phyloP scores from a whole-genome alignment of 1,140 invertebrate genomes.

The Mycetomoellerius zeteki region DNA sequence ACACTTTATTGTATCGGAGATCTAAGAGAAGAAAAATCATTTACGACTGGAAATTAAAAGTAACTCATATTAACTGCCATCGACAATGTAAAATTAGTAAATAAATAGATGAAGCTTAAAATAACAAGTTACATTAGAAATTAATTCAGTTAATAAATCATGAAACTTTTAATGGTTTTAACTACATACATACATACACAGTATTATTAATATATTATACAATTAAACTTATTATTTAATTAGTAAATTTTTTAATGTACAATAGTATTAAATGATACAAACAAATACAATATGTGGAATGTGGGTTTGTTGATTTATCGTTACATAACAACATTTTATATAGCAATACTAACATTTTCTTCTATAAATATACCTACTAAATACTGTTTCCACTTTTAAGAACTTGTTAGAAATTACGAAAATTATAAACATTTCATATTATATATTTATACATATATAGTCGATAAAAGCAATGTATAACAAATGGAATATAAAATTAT shows the following conservation, averaged over 20 bases:
- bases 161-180: conserved; percentile 13
- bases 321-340: neutral
- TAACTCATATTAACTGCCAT: neutral
- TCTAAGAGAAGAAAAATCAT: neutral
- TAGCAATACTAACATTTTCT: conserved; percentile 33
- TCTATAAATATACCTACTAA: conserved; percentile 9
- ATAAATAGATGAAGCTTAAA: neutral
- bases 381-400: neutral
- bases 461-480: conserved; percentile 44
- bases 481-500: conserved; percentile 58
- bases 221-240: conserved; percentile 19
- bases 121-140: neutral
- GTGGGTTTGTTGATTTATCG: neutral
- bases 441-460: conserved; percentile 28
- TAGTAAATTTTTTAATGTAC: conserved; percentile 3
- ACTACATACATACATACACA: conserved; percentile 14
- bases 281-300: conserved; percentile 39
- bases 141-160: neutral
- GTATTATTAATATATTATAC: neutral
- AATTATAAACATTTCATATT: conserved; percentile 22
- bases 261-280: conserved; percentile 16
- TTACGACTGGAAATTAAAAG: neutral
- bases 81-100: neutral
- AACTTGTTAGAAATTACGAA: conserved; percentile 38
- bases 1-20: neutral